A percentile compares a stretch with the other conserved stretches of the same genome.
These are phyloP conservation scores for Anser cygnoides DNA, from an alignment of 2,113 vertebrate species.

Conservation along the genomic window DNA sequence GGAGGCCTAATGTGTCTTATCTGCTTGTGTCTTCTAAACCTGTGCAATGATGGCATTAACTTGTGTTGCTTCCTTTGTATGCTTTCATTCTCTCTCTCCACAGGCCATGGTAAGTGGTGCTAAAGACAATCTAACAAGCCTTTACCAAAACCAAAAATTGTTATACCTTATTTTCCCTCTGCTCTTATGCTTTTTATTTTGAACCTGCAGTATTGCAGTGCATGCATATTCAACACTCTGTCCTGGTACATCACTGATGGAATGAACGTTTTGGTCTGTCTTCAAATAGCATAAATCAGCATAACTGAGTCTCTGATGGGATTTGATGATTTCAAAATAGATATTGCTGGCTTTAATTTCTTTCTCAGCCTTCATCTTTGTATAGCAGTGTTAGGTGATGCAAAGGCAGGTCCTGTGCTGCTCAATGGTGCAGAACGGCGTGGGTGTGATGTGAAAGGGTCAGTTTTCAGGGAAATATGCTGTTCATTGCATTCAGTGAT, in stretches of 20 bases:
- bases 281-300: neutral
- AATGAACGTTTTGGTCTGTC: constrained; percentile 6
- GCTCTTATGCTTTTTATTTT: neutral
- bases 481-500: constrained; percentile 52
- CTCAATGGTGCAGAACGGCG: neutral
- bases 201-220: neutral
- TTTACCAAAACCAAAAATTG: neutral
- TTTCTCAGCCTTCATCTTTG: neutral
- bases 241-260: constrained; percentile 42
- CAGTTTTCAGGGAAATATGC: neutral
- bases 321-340: neutral
- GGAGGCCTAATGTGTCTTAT: neutral
- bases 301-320: neutral
- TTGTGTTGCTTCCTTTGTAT: constrained; percentile 84
- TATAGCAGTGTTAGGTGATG: neutral
- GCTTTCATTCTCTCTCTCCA: constrained; percentile 84
- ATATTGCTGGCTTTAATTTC: neutral
- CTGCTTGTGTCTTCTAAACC: neutral
- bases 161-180: neutral
- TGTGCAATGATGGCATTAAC: constrained; percentile 72
- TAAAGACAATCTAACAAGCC: neutral
- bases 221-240: neutral
- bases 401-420: neutral
- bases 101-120: constrained; percentile 94
- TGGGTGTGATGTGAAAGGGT: neutral